A percentile compares a stretch with the other conserved stretches of the same genome.
These are phyloP conservation scores for Typhlomys cinereus DNA, from an alignment of 2,113 vertebrate species.

Conservation along the genomic window DNA sequence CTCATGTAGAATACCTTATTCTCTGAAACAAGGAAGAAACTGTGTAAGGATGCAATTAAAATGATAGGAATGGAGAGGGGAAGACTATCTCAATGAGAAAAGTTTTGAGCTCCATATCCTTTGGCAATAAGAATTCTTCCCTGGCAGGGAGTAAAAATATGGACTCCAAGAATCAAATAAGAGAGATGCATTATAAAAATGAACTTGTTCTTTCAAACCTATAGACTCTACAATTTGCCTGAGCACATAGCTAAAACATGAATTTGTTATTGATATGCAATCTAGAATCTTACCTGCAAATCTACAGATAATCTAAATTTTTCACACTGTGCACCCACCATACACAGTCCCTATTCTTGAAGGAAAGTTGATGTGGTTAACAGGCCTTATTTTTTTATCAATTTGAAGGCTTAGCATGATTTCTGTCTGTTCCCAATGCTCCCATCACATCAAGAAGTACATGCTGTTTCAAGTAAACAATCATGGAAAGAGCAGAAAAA, in stretches of 20 bases:
- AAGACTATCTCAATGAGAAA: not conserved
- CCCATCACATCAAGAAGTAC: slow-evolving; percentile 12
- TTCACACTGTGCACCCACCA: not conserved
- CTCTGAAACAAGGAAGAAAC: not conserved
- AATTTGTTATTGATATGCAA: not conserved
- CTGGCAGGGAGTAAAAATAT: not conserved
- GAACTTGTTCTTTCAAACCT: not conserved
- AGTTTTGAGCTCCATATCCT: not conserved
- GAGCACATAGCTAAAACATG: not conserved
- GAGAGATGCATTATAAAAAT: not conserved
- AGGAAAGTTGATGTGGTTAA: not conserved
- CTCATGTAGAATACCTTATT: not conserved
- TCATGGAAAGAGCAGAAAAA: slow-evolving; percentile 34
- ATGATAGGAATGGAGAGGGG: not conserved
- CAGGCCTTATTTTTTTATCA: not conserved
- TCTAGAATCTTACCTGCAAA: slow-evolving; percentile 22
- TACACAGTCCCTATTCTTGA: not conserved
- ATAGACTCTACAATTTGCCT: slow-evolving; percentile 5
- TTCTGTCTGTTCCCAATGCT: not conserved
- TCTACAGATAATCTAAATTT: not conserved
- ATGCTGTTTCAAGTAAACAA: slow-evolving; percentile 62
- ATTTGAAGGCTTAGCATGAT: not conserved
- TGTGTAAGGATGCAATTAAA: not conserved
- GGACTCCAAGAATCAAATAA: not conserved
- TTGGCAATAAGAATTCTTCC: slow-evolving; percentile 23